Base-by-base conservation (phyloP, 2,113 vertebrate species). In the Pseudolaguvia tuberculata region DNA sequence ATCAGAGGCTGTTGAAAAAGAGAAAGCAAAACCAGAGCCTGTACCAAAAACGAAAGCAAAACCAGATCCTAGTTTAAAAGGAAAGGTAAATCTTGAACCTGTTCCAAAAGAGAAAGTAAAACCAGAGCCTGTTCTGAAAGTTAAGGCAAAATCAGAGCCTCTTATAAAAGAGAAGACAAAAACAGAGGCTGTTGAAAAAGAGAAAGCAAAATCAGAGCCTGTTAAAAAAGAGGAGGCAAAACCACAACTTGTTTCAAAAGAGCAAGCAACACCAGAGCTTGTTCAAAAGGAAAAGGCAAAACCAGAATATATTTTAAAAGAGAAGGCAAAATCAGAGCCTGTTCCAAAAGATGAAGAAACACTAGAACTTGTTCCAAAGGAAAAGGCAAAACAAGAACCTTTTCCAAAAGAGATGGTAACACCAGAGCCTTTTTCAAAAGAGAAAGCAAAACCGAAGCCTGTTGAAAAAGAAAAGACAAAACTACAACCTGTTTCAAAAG, bases 251-350 rank as follows among this genome's bases (percentile, higher is more conserved):
- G 52, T 39, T 35, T 8, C 15, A 57, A 70, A 73, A 66, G 42
- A 75, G 51, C 63, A 63, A 15, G 20, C 48, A 53, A 27, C 29
- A 55, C 31, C 3, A 6, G 31, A 35, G 6, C 3, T 6, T 35
- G 31, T 35, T 6, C 3, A 3, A 56, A 11, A 67, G 18, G 13
- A 25, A 27, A 42, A 67, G 31, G 62, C 42, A 18, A 53, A 62
- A 62, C 17, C 31, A 55, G 58, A 71, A 27, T 1, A 58, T 23
- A 25, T 23, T 42, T 17, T 29, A 56, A 80, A 76, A 58, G 77
- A 81, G 62, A 56, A 79, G 70, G 10, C 69, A 69, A 79, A 79
- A 82, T 48, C 23, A 78, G 79, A 82, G 48, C 52, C 58, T 67
- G 3, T 25, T 69, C 63, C n/a, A 74, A 74, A 72, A 56, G 23